Evolutionary conservation across 2,113 vertebrate genomes (phyloP), one percentile per base, ranked within the genome.

Genomic region (Nothobranchius furzeri): DNA sequence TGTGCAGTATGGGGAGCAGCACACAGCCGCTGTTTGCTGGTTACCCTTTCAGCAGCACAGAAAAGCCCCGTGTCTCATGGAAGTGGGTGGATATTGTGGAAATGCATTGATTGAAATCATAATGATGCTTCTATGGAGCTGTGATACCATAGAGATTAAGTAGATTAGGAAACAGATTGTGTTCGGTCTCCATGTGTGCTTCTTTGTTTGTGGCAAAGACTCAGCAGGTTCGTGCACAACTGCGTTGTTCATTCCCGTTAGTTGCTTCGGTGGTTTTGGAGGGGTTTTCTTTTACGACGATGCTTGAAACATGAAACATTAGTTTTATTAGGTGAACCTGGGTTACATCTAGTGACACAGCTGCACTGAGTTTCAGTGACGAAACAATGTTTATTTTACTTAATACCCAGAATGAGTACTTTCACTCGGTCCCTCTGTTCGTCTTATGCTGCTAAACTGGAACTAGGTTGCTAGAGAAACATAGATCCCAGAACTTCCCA

Each of bases 1-100:
- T 83, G 81, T 83, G 81, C 68, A 62, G 79, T 75, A 74, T 57
- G 74, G 67, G 63, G 72, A 71, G 78, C 67, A 25, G 83, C 70
- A 76, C 79, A 69, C 58, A 12, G 60, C 76, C 68, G 37, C 54
- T 43, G 79, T 79, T 76, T 58, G 68, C 63, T 9, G 25, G 25
- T 45, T 68, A 65, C 70, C 72, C 68, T 83, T 83, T 81, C 64
- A 72, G 73, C 46, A 42, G 53, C 75, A 72, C 36, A 77, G 69
- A 76, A 59, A 80, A 81, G 68, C 63, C 54, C 72, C 50, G 37
- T 60, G 49, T 56, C 64, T 64, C 42, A 51, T 37, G 54, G 36
- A 71, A 25, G 15, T 52, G 60, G 59, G 46, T 49, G 68, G 55
- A 35, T 70, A 73, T 63, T 83, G 63, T 68, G 57, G 4, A 70